These are phyloP conservation scores for Silvanus unidentatus DNA, from an alignment of 2,888 invertebrate species.

Conservation along the genomic window DNA sequence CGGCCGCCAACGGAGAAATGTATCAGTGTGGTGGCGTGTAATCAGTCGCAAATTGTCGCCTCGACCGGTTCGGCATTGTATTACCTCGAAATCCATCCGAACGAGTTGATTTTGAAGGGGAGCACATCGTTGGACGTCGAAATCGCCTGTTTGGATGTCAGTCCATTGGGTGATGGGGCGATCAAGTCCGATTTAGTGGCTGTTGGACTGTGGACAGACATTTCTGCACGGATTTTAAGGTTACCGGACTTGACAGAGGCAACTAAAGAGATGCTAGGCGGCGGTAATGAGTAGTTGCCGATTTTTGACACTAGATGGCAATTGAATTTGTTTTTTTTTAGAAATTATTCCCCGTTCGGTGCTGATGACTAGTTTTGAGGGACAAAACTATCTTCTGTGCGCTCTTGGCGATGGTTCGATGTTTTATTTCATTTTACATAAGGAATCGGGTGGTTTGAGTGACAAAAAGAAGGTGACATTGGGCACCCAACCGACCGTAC, in stretches of 20 bases:
- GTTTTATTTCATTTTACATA: slow-evolving; percentile 88
- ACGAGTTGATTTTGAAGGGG: slow-evolving; percentile 58
- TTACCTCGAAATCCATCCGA: slow-evolving; percentile 68
- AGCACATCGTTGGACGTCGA: slow-evolving; percentile 81
- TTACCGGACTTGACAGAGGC: slow-evolving; percentile 76
- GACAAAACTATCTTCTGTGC: slow-evolving; percentile 80
- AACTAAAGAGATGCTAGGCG: slow-evolving; percentile 82
- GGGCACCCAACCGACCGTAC: slow-evolving; percentile 94
- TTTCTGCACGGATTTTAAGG: slow-evolving; percentile 80
- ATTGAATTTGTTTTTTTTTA: slow-evolving; percentile 37
- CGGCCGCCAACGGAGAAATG: slow-evolving; percentile 63
- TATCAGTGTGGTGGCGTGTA: slow-evolving; percentile 85
- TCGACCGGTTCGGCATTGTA: slow-evolving; percentile 85
- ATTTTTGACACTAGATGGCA: background rate
- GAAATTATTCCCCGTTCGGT: slow-evolving; percentile 97
- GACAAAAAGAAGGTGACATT: slow-evolving; percentile 94
- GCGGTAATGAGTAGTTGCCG: slow-evolving; percentile 51
- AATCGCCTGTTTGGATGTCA: slow-evolving; percentile 93
- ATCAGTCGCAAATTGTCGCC: slow-evolving; percentile 68
- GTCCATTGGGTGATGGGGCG: slow-evolving; percentile 63
- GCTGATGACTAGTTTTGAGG: slow-evolving; percentile 90
- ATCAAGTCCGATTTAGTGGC: slow-evolving; percentile 70
- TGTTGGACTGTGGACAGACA: slow-evolving; percentile 96
- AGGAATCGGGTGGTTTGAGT: slow-evolving; percentile 63
- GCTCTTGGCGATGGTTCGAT: slow-evolving; percentile 97